Evolutionary conservation across 2,113 vertebrate genomes (phyloP), one percentile per base, ranked within the genome.

Genomic region (Anolis sagrei): DNA sequence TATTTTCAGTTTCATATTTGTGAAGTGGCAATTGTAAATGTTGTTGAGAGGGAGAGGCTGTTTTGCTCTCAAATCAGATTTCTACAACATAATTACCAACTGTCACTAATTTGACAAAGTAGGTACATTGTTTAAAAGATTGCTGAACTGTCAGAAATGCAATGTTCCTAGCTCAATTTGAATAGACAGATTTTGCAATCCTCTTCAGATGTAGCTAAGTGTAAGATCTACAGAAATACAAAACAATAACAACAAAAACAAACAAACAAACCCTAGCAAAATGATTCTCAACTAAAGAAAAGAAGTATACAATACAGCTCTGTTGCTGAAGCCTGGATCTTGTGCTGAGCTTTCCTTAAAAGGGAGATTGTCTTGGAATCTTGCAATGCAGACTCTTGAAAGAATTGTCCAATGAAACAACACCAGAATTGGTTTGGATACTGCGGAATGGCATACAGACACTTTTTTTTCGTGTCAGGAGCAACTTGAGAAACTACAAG

Each of bases 61-160:
- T 7, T n/a, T 90, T 83, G 66, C 11, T 75, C 82, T 92, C 72
- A 85, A 78, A 14, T 64, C 72, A 84, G 51, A 87, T 86, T 89
- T 27, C 36, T 88, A 84, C 58, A 89, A 84, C 36, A 82, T 85
- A 92, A 84, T 73, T 88, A 90, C 51, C 27, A 89, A 89, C 18
- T 73, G 87, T 34, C 49, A 90, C 49, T 79, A 90, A 91, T 49
- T 39, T 18, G 83, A 72, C 66, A 2, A 88, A 81, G 83, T 86
- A n/a, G 66, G 68, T 85, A 58, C 85, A 85, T 88, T 82, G 73
- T 87, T 48, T 48, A 48, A 85, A 92, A 58, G 89, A 83, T 84
- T 23, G 16, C 21, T 86, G 79, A 89, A 79, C 90, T 91, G 61
- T 90, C 29, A 84, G 79, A 89, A 90, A 90, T 86, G 32, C 34